Evolutionary conservation across 1,140 invertebrate species (phyloP).

Genomic region (Proctacanthus coquilletti): DNA sequence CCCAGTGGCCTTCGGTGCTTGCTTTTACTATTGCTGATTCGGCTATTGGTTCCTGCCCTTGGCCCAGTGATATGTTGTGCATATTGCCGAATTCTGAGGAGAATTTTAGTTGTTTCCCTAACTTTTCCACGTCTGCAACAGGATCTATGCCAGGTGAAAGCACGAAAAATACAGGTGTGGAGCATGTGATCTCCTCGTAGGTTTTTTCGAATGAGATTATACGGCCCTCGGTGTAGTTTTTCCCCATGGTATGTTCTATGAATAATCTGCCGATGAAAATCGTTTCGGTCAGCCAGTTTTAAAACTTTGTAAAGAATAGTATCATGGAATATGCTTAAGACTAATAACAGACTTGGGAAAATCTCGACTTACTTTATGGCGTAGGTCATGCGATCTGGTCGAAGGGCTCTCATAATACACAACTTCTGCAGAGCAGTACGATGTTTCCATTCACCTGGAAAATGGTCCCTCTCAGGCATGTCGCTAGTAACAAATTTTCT

Average conservation of each 20-base stretch:
- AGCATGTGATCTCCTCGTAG: slow-evolving; percentile 68
- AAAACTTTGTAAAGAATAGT: slow-evolving; percentile 19
- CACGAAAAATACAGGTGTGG: slow-evolving; percentile 87
- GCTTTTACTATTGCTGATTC: slow-evolving; percentile 70
- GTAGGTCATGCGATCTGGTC: slow-evolving; percentile 51
- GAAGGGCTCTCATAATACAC: slow-evolving; percentile 79
- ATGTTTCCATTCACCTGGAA: slow-evolving; percentile 94
- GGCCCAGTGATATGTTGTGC: slow-evolving; percentile 85
- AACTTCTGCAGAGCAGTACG: slow-evolving; percentile 74
- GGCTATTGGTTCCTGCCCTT: slow-evolving; percentile 85
- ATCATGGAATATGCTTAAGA: neutral
- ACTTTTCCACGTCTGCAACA: slow-evolving; percentile 69
- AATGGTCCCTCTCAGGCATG: slow-evolving; percentile 81
- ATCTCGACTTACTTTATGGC: slow-evolving; percentile 18
- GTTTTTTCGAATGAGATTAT: slow-evolving; percentile 69
- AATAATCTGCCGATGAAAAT: too few relatives aligned
- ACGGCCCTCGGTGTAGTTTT: slow-evolving; percentile 62
- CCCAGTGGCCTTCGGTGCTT: slow-evolving; percentile 72
- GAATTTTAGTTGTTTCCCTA: slow-evolving; percentile 64
- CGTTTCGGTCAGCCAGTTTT: too few relatives aligned
- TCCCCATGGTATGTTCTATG: slow-evolving; percentile 75
- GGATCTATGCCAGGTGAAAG: slow-evolving; percentile 91
- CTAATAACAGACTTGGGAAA: too few relatives aligned
- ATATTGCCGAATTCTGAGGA: slow-evolving; percentile 67
- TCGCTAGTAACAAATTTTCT: slow-evolving; percentile 84